Conservation (phyloP, 2,797 vertebrate species). For the Ateles fusciceps region DNA sequence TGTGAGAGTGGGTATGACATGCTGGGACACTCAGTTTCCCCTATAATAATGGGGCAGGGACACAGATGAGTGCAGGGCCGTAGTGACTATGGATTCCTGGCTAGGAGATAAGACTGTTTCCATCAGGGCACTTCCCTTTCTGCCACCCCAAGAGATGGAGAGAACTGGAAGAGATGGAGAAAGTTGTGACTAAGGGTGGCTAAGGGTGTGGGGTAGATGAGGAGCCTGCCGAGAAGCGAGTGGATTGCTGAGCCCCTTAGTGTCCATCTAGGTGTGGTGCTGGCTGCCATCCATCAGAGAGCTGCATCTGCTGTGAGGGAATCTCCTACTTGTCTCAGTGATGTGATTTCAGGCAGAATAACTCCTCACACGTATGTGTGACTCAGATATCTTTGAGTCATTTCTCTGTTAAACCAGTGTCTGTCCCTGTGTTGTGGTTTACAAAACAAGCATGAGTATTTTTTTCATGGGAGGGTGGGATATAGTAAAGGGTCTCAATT, state of each 20-base stretch:
- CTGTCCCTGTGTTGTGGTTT: background rate
- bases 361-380: fast-evolving
- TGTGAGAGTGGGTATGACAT: fast-evolving
- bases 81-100: fast-evolving
- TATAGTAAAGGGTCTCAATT: background rate
- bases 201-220: fast-evolving
- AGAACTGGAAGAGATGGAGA: background rate
- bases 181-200: too few relatives aligned
- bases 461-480: background rate
- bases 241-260: background rate
- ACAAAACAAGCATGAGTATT: background rate
- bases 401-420: background rate
- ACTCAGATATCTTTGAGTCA: background rate
- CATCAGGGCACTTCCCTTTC: background rate
- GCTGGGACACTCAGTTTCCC: fast-evolving
- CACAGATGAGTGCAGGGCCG: fast-evolving
- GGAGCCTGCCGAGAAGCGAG: background rate
- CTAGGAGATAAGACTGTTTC: background rate
- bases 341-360: background rate
- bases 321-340: fast-evolving
- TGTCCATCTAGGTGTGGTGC: background rate
- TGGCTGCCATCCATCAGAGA: background rate
- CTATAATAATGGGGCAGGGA: too few relatives aligned
- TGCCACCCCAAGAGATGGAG: background rate
- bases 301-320: background rate